These are phyloP conservation scores for Paragorgia papillata DNA, from an alignment of 92 coral and sea anemone species.

Conservation along the genomic window DNA sequence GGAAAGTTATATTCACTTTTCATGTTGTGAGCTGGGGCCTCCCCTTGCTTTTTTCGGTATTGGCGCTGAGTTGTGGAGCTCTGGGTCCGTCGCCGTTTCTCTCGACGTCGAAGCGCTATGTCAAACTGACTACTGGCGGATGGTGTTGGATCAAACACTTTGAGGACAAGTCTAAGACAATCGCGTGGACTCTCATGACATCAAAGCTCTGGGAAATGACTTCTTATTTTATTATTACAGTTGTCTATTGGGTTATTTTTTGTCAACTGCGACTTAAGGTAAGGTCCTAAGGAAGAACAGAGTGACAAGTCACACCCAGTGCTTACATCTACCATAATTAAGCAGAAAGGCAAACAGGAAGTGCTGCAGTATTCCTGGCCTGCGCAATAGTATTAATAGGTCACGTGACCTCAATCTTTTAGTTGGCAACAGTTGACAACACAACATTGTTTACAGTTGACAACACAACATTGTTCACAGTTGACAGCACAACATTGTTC, in stretches of 20 bases:
- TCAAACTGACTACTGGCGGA: slow-evolving; percentile 30
- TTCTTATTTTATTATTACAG: slow-evolving; percentile 18
- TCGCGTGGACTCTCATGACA: slow-evolving; percentile 34
- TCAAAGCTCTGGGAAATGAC: slow-evolving; percentile 26
- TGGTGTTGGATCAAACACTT: slow-evolving; percentile 32
- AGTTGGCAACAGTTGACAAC: too few species aligned
- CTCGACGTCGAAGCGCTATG: background rate
- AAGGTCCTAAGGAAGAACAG: too few species aligned
- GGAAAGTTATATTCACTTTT: slow-evolving; percentile 2
- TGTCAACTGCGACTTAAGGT: slow-evolving; percentile 11
- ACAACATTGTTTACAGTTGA: too few species aligned
- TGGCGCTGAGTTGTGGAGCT: slow-evolving; percentile 16
- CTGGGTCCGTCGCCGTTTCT: slow-evolving; percentile 21
- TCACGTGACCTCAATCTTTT: too few species aligned
- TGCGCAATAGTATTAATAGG: too few species aligned
- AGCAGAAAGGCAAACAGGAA: too few species aligned
- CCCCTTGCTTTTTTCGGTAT: background rate
- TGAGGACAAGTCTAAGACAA: background rate
- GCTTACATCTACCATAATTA: too few species aligned
- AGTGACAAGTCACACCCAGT: too few species aligned
- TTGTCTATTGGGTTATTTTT: background rate
- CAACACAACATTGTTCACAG: too few species aligned
- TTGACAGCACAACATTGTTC: too few species aligned
- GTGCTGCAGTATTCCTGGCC: too few species aligned
- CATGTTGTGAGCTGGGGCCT: slow-evolving; percentile 26